A percentile compares a stretch with the other conserved stretches of the same genome.
Conservation (phyloP, 2,113 vertebrate genomes). For the Gopherus evgoodei region DNA sequence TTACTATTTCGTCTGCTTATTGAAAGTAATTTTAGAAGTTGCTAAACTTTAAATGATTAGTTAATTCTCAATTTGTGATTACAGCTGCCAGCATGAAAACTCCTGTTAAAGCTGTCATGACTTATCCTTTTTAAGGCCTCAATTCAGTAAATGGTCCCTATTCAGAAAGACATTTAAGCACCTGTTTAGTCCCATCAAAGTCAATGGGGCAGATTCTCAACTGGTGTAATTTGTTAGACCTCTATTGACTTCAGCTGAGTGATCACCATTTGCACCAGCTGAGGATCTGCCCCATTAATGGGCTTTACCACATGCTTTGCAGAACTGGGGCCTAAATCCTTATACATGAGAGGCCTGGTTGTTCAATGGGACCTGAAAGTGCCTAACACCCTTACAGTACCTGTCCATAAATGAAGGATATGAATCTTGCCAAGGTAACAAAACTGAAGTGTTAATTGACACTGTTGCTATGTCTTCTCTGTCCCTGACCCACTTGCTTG, state of each 20-base stretch:
- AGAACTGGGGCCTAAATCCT: not conserved
- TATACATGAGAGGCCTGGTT: not conserved
- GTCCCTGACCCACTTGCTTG: not conserved
- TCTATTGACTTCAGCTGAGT: not conserved
- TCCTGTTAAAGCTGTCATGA: not conserved
- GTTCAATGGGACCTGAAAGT: not conserved
- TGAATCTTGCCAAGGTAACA: not conserved
- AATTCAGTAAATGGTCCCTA: not conserved
- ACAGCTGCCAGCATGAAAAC: slow-evolving; percentile 23
- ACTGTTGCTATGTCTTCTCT: not conserved
- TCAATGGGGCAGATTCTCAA: not conserved
- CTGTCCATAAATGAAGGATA: not conserved
- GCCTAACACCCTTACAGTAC: not conserved
- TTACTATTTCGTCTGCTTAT: slow-evolving; percentile 58
- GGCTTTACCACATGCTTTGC: not conserved
- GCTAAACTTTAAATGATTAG: slow-evolving; percentile 63
- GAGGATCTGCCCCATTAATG: not conserved
- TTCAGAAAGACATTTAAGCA: not conserved
- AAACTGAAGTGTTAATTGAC: not conserved
- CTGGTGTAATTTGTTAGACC: not conserved
- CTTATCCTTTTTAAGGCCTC: not conserved
- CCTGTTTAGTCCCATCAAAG: not conserved
- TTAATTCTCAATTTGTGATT: slow-evolving; percentile 49
- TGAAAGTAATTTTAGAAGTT: slow-evolving; percentile 64
- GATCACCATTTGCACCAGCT: not conserved